These are phyloP conservation scores for Microctenopoma steveboyesi DNA, from an alignment of 2,797 vertebrate genomes.

Conservation along the genomic window DNA sequence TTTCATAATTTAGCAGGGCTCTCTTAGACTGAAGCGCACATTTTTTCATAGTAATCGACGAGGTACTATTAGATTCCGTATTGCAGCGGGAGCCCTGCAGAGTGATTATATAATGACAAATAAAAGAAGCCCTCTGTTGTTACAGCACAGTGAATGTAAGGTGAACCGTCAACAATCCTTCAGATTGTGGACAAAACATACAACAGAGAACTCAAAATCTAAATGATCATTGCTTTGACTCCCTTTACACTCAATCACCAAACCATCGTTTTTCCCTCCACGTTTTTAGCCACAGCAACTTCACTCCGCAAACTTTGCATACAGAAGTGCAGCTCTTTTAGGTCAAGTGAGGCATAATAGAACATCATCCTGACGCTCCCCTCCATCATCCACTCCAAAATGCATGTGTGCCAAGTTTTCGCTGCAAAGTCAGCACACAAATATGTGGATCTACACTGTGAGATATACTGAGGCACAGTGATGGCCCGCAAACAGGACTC, in stretches of 20 bases:
- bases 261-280: conserved; percentile 19
- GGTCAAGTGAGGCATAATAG: conserved; percentile 42
- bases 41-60: conserved; percentile 47
- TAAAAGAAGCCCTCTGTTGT: conserved; percentile 27
- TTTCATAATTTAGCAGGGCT: conserved; percentile 49
- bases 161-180: conserved; percentile 15
- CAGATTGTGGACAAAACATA: conserved; percentile 8
- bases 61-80: conserved; percentile 41
- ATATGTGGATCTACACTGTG: conserved; percentile 5
- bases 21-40: conserved; percentile 39
- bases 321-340: conserved; percentile 24
- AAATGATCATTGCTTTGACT: conserved; percentile 26
- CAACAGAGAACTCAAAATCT: conserved; percentile 10
- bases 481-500: conserved; percentile 11
- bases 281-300: conserved; percentile 5
- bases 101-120: conserved; percentile 42
- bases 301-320: conserved; percentile 24
- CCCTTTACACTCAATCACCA: conserved; percentile 25
- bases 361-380: conserved; percentile 16
- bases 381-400: conserved; percentile 44
- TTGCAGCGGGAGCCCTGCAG: conserved; percentile 34
- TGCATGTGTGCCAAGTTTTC: conserved; percentile 27
- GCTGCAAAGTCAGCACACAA: conserved; percentile 32
- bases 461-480: neutral
- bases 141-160: neutral